Evolutionary conservation across 2,113 vertebrate genomes (phyloP).

Genomic region (Synodontis membranacea): DNA sequence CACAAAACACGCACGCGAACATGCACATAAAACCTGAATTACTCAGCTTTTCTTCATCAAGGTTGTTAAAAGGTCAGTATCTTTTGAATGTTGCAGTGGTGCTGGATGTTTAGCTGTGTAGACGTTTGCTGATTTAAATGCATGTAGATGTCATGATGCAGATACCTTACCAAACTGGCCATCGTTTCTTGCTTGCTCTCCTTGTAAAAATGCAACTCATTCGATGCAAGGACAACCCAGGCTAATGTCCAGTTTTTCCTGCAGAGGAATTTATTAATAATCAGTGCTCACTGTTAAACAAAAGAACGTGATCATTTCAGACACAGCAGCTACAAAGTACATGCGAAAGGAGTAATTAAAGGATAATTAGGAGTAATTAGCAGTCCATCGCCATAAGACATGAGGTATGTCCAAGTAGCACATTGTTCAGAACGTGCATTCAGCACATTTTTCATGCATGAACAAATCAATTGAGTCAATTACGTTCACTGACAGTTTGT

Average conservation of each 20-base stretch:
- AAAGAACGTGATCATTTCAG: neutral
- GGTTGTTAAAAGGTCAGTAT: neutral
- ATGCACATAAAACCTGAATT: neutral
- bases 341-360: neutral
- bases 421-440: no score
- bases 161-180: constrained; percentile 75
- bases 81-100: neutral
- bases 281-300: neutral
- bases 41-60: neutral
- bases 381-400: no score
- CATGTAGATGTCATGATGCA: neutral
- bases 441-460: no score
- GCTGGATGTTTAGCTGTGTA: neutral
- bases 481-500: no score
- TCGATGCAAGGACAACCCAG: constrained; percentile 81
- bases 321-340: neutral
- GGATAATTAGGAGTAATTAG: neutral
- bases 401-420: neutral
- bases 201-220: constrained; percentile 87
- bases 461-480: no score
- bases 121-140: neutral
- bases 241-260: constrained; percentile 89
- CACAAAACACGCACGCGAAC: constrained; percentile 1
- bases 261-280: constrained; percentile 24
- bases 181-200: constrained; percentile 82